Conservation (phyloP, 2,888 invertebrate species). For the Euproctis similis region DNA sequence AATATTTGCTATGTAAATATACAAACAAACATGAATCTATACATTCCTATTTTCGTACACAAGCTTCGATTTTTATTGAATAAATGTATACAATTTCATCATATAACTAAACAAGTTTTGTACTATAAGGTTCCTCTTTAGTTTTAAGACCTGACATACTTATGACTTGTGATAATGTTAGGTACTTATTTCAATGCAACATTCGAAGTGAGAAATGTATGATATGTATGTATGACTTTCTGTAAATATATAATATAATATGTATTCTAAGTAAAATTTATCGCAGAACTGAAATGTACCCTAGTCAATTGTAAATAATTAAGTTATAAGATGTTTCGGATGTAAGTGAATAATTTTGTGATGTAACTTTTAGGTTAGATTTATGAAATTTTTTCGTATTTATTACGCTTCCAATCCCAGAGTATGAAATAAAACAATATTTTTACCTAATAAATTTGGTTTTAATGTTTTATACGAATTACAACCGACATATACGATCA, state of each 20-base stretch:
- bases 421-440: slow-evolving; percentile 73
- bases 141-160: slow-evolving; percentile 36
- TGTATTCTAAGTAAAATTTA: slow-evolving; percentile 40
- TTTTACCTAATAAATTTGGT: slow-evolving; percentile 59
- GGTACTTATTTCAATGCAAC: slow-evolving; percentile 56
- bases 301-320: slow-evolving; percentile 75
- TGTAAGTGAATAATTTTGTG: slow-evolving; percentile 68
- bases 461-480: slow-evolving; percentile 36
- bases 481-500: no score
- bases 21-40: slow-evolving; percentile 23
- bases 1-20: slow-evolving; percentile 13
- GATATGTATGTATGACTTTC: slow-evolving; percentile 21
- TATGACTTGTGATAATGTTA: slow-evolving; percentile 66
- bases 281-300: slow-evolving; percentile 74
- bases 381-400: slow-evolving; percentile 69
- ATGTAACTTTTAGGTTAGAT: slow-evolving; percentile 71
- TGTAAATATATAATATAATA: slow-evolving; percentile 48
- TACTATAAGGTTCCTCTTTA: slow-evolving; percentile 58
- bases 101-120: slow-evolving; percentile 38
- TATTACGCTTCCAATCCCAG: slow-evolving; percentile 75
- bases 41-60: slow-evolving; percentile 47
- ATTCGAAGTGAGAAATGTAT: slow-evolving; percentile 39
- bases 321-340: slow-evolving; percentile 39
- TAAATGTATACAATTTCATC: slow-evolving; percentile 15
- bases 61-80: slow-evolving; percentile 18